Evolutionary conservation across 1,140 invertebrate genomes (phyloP).

Genomic region (Bombus waltoni): DNA sequence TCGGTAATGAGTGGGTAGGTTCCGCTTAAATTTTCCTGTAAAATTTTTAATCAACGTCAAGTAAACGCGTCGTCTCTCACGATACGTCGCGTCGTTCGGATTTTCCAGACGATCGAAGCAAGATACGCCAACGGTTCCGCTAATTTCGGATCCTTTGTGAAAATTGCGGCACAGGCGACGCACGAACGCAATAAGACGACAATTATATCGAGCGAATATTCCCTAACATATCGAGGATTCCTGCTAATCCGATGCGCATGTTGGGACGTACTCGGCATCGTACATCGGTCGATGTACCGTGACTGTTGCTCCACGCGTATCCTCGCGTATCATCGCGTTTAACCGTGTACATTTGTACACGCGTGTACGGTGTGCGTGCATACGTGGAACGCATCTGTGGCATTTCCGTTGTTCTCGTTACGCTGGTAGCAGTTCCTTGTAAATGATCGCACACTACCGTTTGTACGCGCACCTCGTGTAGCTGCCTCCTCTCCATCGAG

Average conservation of each 20-base stretch:
- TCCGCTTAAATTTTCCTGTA: background rate
- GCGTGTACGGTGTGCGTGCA: background rate
- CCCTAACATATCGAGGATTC: constrained; percentile 55
- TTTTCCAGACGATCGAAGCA: background rate
- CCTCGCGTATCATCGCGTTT: background rate
- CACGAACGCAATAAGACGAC: constrained; percentile 46
- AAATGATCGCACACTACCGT: constrained; percentile 4
- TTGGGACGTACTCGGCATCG: constrained; percentile 64
- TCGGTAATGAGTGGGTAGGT: constrained; percentile 17
- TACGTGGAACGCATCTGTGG: constrained; percentile 1
- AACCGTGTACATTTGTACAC: background rate
- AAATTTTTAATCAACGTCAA: background rate
- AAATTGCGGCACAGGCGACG: background rate
- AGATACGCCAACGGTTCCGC: background rate
- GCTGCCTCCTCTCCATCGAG: background rate
- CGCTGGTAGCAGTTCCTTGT: constrained; percentile 16
- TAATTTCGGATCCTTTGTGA: background rate
- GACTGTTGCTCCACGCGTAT: constrained; percentile 28
- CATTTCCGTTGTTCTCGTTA: constrained; percentile 30
- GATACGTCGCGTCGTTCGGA: background rate
- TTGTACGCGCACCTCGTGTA: background rate
- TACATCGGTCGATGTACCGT: constrained; percentile 52
- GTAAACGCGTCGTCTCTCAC: background rate
- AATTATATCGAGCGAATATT: constrained; percentile 67
- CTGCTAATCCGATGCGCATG: constrained; percentile 66